Evolutionary conservation across 2,797 vertebrate species (phyloP).

Genomic region (Dryobates pubescens): DNA sequence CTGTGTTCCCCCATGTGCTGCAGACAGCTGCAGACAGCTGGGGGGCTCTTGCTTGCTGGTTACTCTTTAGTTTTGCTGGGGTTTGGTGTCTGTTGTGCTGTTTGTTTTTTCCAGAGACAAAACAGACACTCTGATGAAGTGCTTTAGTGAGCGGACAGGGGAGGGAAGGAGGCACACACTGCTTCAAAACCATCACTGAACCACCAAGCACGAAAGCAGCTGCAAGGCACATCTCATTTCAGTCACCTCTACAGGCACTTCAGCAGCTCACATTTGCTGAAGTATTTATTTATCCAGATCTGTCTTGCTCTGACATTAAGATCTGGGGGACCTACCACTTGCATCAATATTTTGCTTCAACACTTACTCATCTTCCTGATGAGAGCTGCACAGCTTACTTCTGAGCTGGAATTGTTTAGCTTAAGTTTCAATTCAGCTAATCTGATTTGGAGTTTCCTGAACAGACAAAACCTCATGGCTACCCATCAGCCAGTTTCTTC

Average conservation of each 20-base stretch:
- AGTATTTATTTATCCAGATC: background rate
- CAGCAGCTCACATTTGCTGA: background rate
- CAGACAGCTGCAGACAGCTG: background rate
- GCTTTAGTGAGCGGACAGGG: background rate
- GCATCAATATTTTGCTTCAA: slow-evolving; percentile 3
- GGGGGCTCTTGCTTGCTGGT: background rate
- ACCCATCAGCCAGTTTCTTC: background rate
- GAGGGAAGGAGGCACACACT: background rate
- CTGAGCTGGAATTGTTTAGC: background rate
- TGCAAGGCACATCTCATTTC: background rate
- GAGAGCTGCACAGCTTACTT: background rate
- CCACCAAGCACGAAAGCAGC: background rate
- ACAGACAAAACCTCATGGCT: background rate
- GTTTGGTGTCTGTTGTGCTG: background rate
- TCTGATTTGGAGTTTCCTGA: background rate
- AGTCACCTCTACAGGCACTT: background rate
- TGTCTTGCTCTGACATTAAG: background rate
- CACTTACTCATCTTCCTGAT: background rate
- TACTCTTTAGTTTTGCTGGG: background rate
- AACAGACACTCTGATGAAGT: background rate
- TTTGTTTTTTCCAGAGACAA: background rate
- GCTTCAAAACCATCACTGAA: background rate
- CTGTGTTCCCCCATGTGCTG: background rate
- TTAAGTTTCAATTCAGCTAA: background rate
- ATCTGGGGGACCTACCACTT: background rate